A percentile compares a stretch with the other conserved stretches of the same genome.
Evolutionary conservation across 2,113 vertebrate species (phyloP).

Genomic region (Phrynosoma blainvillii): DNA sequence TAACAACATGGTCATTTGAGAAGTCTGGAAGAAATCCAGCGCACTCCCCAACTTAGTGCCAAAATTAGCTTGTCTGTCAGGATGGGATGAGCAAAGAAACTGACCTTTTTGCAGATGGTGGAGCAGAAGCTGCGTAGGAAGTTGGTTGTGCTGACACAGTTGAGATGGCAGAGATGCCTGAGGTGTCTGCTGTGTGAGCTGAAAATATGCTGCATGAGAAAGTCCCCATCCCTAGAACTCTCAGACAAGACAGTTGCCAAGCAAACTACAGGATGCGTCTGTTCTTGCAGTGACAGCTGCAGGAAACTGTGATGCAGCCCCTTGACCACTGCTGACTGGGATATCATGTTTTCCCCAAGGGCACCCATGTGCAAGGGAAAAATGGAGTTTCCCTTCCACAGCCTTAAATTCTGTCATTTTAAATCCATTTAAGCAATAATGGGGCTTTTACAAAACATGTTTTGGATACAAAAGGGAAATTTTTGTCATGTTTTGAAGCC

Average conservation of each 20-base stretch:
- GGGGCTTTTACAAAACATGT: neutral
- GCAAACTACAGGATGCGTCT: constrained; percentile 27
- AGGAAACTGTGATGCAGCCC: constrained; percentile 46
- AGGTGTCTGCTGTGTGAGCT: constrained; percentile 21
- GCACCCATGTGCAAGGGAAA: neutral
- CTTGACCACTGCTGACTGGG: constrained; percentile 3
- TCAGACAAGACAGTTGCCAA: constrained; percentile 47
- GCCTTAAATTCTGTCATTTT: neutral
- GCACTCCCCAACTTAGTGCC: constrained; percentile 23
- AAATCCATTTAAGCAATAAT: neutral
- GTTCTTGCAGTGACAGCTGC: constrained; percentile 53
- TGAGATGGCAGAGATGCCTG: constrained; percentile 50
- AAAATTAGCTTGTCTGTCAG: constrained; percentile 35
- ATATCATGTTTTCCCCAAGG: constrained; percentile 6
- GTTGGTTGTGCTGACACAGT: constrained; percentile 41
- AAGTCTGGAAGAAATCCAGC: neutral
- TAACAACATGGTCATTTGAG: constrained; percentile 1
- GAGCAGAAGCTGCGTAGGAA: constrained; percentile 34
- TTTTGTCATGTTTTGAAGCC: neutral
- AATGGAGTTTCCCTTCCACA: constrained; percentile 21
- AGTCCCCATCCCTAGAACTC: constrained; percentile 48
- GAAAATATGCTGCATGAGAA: constrained; percentile 42
- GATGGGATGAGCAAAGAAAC: constrained; percentile 41
- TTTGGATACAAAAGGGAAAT: neutral
- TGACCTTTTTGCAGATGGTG: constrained; percentile 33